Evolutionary conservation across 2,888 invertebrate species (phyloP).

Genomic region (Dynastes grantii): DNA sequence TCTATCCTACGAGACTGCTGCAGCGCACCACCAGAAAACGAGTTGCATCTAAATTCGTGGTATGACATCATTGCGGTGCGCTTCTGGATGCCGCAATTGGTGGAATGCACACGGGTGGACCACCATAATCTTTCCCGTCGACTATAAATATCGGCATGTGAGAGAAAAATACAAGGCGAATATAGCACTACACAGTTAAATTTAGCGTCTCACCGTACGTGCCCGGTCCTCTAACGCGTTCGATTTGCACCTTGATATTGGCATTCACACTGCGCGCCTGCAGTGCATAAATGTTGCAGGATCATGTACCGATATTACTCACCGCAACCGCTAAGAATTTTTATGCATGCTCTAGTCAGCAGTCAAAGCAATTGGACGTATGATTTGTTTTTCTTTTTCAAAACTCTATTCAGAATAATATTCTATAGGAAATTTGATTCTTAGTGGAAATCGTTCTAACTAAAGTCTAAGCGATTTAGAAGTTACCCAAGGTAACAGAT

Average conservation of each 20-base stretch:
- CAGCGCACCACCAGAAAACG: conserved; percentile 22
- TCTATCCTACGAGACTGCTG: too few relatives aligned
- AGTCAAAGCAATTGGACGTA: neutral
- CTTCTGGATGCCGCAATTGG: conserved; percentile 34
- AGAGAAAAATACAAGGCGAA: conserved; percentile 46
- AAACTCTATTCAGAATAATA: too few relatives aligned
- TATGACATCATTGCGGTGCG: conserved; percentile 44
- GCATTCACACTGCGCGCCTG: conserved; percentile 17
- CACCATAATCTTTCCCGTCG: conserved; percentile 29
- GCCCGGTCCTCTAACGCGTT: conserved; percentile 21
- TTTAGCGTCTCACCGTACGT: conserved; percentile 27
- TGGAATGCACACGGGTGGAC: conserved; percentile 37
- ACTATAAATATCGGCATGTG: conserved; percentile 44
- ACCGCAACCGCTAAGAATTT: neutral
- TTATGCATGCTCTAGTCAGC: neutral
- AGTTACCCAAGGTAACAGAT: too few relatives aligned
- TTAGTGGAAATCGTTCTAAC: too few relatives aligned
- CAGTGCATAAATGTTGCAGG: neutral
- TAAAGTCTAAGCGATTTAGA: too few relatives aligned
- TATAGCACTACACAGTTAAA: conserved; percentile 43
- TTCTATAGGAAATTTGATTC: too few relatives aligned
- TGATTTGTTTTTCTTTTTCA: too few relatives aligned
- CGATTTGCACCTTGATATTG: conserved; percentile 49
- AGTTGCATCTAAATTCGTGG: conserved; percentile 57
- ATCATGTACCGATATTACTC: conserved; percentile 1